Percentiles rank a stretch among this genome's conserved stretches.
These are phyloP conservation scores for Penelope pileata DNA, from an alignment of 2,113 vertebrate species.

Conservation along the genomic window DNA sequence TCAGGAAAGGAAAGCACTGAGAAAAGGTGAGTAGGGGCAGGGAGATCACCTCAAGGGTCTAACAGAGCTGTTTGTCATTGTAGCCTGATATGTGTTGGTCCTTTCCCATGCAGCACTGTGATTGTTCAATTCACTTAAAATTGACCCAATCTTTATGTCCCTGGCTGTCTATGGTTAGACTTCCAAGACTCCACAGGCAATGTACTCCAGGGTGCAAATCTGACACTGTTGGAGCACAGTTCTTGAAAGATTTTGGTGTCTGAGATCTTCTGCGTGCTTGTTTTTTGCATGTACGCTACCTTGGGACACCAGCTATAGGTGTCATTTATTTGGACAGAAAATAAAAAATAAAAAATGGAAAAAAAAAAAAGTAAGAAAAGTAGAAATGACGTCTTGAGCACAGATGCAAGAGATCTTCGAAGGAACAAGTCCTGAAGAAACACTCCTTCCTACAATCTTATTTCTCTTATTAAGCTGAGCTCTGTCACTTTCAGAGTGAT, in stretches of 20 bases:
- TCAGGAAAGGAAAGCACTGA: neutral
- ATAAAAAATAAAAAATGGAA: neutral
- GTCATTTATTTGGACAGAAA: neutral
- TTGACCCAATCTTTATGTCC: neutral
- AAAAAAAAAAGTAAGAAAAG: neutral
- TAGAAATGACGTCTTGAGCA: neutral
- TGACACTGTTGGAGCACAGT: fast-evolving
- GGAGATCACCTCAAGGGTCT: conserved; percentile 12
- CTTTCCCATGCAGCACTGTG: neutral
- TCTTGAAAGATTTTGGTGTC: neutral
- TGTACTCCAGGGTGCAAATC: neutral
- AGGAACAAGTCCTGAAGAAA: neutral
- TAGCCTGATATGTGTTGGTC: neutral
- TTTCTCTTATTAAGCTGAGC: neutral
- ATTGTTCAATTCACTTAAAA: neutral
- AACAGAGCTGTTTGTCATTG: neutral
- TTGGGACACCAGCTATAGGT: fast-evolving
- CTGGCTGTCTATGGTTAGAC: neutral
- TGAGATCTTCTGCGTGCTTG: neutral
- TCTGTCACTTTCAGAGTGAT: neutral
- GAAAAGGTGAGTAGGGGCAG: neutral
- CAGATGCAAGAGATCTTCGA: neutral
- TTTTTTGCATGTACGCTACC: fast-evolving
- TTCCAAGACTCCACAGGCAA: neutral
- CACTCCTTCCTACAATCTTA: fast-evolving